Evolutionary conservation across 2,113 vertebrate genomes (phyloP).

Genomic region (Ailurus styani): DNA sequence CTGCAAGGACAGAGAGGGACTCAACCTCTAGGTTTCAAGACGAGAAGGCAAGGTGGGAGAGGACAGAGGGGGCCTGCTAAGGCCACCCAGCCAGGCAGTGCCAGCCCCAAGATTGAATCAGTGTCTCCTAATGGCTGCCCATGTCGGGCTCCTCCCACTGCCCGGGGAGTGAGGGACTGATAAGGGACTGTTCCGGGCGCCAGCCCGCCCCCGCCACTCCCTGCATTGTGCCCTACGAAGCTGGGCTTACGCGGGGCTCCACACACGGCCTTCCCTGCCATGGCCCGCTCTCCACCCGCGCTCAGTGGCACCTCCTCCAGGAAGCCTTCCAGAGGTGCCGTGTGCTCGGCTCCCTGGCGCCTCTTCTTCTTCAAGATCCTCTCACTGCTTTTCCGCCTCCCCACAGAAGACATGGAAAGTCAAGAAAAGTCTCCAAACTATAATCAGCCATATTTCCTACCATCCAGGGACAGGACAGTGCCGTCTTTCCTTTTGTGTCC

Average conservation of each 20-base stretch:
- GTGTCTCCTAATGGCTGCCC: neutral
- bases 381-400: neutral
- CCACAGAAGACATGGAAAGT: neutral
- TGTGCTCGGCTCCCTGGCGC: accelerated
- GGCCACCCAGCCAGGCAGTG: neutral
- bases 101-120: neutral
- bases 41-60: neutral
- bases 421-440: neutral
- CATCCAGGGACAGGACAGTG: accelerated
- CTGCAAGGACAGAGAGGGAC: neutral
- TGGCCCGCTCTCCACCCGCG: accelerated
- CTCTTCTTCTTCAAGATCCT: neutral
- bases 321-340: neutral
- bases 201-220: neutral
- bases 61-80: neutral
- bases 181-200: neutral
- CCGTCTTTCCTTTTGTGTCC: neutral
- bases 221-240: accelerated
- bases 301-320: neutral
- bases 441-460: neutral
- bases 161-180: neutral
- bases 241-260: neutral
- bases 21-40: accelerated
- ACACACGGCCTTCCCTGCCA: neutral
- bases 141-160: neutral